Percentiles rank a stretch among this genome's conserved stretches.
These are phyloP conservation scores for Zygothrica quintamaculata DNA, from an alignment of 2,888 invertebrate genomes.

Conservation along the genomic window DNA sequence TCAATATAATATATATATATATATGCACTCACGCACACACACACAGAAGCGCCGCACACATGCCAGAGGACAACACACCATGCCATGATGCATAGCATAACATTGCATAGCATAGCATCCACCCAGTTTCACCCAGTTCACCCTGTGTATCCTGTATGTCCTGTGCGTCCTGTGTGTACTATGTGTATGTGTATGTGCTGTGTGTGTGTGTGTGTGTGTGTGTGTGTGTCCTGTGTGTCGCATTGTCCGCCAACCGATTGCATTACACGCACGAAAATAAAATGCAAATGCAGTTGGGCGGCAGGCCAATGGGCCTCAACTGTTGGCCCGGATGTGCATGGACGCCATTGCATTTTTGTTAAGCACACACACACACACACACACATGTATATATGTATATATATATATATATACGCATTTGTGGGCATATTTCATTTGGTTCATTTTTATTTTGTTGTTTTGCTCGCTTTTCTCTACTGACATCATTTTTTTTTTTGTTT, in stretches of 20 bases:
- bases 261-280: conserved; percentile 76
- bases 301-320: neutral
- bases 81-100: no score
- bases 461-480: conserved; percentile 79
- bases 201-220: no score
- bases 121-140: neutral
- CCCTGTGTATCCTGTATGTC: neutral
- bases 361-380: conserved; percentile 43
- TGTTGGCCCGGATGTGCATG: conserved; percentile 51
- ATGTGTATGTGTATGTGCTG: no score
- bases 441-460: conserved; percentile 68
- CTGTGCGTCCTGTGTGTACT: no score
- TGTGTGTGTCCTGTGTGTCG: conserved; percentile 7
- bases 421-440: conserved; percentile 48
- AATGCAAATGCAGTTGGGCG: conserved; percentile 66
- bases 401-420: conserved; percentile 15
- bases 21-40: neutral
- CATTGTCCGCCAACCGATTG: conserved; percentile 56
- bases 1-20: conserved; percentile 1
- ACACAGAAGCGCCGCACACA: conserved; percentile 1
- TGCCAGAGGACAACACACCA: no score
- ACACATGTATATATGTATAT: neutral
- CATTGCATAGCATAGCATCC: no score
- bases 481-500: conserved; percentile 72
- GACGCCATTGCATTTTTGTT: conserved; percentile 78